These are phyloP conservation scores for Peromyscus maniculatus DNA, from an alignment of 2,113 vertebrate genomes.

Conservation along the genomic window DNA sequence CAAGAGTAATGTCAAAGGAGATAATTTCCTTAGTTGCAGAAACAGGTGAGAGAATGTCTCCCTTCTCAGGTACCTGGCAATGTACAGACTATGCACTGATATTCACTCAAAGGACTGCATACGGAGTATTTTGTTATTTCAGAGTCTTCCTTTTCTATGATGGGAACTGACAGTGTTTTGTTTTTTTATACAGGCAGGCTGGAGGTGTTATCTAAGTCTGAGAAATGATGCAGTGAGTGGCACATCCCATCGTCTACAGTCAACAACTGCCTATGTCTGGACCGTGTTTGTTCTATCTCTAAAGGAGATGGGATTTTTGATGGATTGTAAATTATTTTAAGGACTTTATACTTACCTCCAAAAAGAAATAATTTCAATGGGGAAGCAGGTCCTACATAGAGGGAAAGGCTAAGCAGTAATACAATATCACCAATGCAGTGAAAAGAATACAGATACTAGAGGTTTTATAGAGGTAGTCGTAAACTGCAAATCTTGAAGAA, in stretches of 20 bases:
- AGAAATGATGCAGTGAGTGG: background rate
- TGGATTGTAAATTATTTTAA: constrained; percentile 21
- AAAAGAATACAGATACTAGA: background rate
- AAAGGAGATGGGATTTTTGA: background rate
- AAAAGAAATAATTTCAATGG: constrained; percentile 17
- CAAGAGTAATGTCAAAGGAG: constrained; percentile 25
- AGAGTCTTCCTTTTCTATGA: background rate
- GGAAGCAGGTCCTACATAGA: background rate
- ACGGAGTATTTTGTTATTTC: background rate
- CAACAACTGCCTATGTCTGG: constrained; percentile 25
- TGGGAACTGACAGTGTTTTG: background rate
- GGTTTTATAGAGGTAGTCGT: background rate
- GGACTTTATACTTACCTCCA: constrained; percentile 16
- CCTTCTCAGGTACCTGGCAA: background rate
- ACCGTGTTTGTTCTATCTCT: background rate
- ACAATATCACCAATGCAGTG: background rate
- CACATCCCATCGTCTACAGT: constrained; percentile 30
- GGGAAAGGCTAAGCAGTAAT: constrained; percentile 24
- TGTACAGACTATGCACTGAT: background rate
- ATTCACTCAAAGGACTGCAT: constrained; percentile 15
- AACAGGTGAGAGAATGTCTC: background rate
- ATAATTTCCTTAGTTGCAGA: background rate
- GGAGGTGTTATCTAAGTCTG: background rate
- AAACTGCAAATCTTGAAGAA: background rate
- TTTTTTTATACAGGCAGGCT: background rate